A percentile compares a stretch with the other conserved stretches of the same genome.
Evolutionary conservation across 2,797 vertebrate genomes (phyloP).

Genomic region (Molothrus ater): DNA sequence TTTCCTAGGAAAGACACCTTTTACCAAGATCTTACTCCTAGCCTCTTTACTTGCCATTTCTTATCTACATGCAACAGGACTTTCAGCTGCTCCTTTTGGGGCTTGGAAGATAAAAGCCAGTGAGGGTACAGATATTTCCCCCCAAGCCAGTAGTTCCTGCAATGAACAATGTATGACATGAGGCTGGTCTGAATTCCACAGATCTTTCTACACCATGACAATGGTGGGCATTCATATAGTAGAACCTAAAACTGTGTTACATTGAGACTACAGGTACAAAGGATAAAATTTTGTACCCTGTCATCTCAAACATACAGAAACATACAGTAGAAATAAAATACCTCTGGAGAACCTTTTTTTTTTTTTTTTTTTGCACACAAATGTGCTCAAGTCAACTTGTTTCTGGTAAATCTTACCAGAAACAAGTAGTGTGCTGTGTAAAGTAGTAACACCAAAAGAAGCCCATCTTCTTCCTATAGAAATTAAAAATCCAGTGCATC

Average conservation of each 20-base stretch:
- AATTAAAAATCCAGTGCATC: background rate
- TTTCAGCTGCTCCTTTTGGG: background rate
- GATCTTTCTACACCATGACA: background rate
- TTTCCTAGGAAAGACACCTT: background rate
- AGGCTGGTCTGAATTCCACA: background rate
- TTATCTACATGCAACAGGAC: background rate
- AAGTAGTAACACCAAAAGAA: background rate
- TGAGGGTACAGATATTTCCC: background rate
- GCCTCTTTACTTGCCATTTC: background rate
- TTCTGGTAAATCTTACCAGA: background rate
- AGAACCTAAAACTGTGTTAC: background rate
- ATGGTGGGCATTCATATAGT: background rate
- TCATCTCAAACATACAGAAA: background rate
- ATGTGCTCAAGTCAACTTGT: background rate
- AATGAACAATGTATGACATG: background rate
- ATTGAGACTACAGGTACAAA: background rate
- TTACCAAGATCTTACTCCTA: background rate
- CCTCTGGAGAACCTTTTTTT: background rate
- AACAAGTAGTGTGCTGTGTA: background rate
- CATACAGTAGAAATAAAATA: background rate
- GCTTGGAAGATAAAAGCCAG: background rate
- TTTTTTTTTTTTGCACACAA: background rate
- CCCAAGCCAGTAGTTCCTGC: background rate
- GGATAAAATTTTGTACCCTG: background rate
- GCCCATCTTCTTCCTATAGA: background rate